These are phyloP conservation scores for Phrynocephalus versicolor DNA, from an alignment of 2,113 vertebrate species.

Conservation along the genomic window DNA sequence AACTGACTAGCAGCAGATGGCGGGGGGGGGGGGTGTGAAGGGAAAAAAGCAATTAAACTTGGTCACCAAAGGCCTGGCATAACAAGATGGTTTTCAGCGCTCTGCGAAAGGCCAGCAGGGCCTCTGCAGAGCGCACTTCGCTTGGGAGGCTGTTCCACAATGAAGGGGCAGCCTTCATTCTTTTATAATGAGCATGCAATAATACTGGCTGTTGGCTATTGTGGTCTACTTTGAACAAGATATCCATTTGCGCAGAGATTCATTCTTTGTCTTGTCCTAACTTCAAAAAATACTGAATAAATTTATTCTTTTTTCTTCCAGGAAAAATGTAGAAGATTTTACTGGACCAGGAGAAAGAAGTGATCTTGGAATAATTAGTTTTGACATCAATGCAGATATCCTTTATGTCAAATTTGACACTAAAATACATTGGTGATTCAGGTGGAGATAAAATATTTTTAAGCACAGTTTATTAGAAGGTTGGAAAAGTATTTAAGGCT, in stretches of 20 bases:
- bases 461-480: neutral
- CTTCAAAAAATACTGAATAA: conserved; percentile 5
- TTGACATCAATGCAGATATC: conserved; percentile 97
- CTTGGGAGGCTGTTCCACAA: too few species aligned
- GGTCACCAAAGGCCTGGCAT: too few species aligned
- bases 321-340: conserved; percentile 98
- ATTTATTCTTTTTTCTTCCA: conserved; percentile 64
- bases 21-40: too few species aligned
- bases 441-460: neutral
- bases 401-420: conserved; percentile 74
- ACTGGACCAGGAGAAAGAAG: conserved; percentile 96
- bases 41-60: too few species aligned
- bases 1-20: too few species aligned
- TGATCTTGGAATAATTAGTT: conserved; percentile 94
- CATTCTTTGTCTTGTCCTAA: neutral
- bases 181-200: neutral
- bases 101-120: too few species aligned
- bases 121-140: too few species aligned
- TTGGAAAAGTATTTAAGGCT: neutral
- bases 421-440: neutral
- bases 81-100: too few species aligned
- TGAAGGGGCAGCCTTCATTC: too few species aligned
- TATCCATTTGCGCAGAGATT: neutral
- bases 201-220: neutral
- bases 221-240: neutral